Evolutionary conservation across 2,888 invertebrate species (phyloP), one percentile per base, ranked within the genome.

Genomic region (Mellilla xanthometata): DNA sequence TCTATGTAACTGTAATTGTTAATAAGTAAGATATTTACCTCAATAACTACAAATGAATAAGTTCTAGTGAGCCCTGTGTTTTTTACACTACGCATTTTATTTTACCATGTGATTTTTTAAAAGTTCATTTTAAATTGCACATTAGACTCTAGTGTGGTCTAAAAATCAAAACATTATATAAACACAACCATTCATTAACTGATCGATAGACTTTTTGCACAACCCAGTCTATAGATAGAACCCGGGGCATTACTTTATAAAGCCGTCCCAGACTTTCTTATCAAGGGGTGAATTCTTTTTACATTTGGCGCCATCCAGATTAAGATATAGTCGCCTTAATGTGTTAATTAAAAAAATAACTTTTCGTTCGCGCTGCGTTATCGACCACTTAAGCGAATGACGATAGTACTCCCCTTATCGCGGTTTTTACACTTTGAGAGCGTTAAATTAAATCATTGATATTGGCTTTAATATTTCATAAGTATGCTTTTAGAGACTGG

Each of bases 301-400:
- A 77, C 78, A 78, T 81, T 81, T 84, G 88, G 88, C 88, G 88
- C 88, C 88, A 76, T 58, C 64, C 72, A 86, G 88, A 88, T 88
- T 88, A 87, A 87, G 82, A 82, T 85, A 86, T 75, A 86, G 35
- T 76, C 84, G 71, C 65, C 70, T 76, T 81, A 86, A 83, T 80
- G 88, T 88, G 86, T 88, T 87, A 87, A 88, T 88, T 88, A 79
- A 85, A 86, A 85, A 41, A 86, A 84, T 7, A 75, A 79, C 74
- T 75, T 76, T 73, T 72, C 58, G 66, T 73, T 65, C 62, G 60
- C 58, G 54, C 23, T 28, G 33, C 62, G 62, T 83, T 86, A 88
- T 87, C 87, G 61, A 68, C 76, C 86, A 84, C 83, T 87, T 86
- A 83, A 81, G 76, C 58, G 65, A 75, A 78, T 63, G 71, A 62